A percentile compares a stretch with the other conserved stretches of the same genome.
phyloP scores from a whole-genome alignment of 2,888 invertebrate genomes.

The Bembecia ichneumoniformis region DNA sequence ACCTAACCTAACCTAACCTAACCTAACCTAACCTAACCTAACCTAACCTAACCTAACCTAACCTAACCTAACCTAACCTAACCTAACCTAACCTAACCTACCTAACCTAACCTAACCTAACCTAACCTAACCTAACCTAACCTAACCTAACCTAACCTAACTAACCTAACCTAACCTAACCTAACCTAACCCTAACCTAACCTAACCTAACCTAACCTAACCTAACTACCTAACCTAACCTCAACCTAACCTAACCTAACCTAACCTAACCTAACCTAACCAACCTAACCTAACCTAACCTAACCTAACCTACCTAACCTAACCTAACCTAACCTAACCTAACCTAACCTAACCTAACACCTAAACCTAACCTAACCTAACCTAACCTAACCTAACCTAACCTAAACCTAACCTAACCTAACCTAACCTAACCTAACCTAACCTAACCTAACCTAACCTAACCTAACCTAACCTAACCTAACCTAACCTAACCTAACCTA shows the following conservation, averaged over 20 bases:
- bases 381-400: slow-evolving; percentile 1
- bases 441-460: slow-evolving; percentile 11
- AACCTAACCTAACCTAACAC: slow-evolving; percentile 1
- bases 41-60: slow-evolving; percentile 1
- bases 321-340: slow-evolving; percentile 1
- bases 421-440: slow-evolving; percentile 10
- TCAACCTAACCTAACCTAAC: slow-evolving; percentile 1
- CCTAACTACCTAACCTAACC: slow-evolving; percentile 1
- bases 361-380: neutral
- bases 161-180: neutral
- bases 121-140: slow-evolving; percentile 1
- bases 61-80: slow-evolving; percentile 1
- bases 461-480: slow-evolving; percentile 10
- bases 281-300: slow-evolving; percentile 1
- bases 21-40: slow-evolving; percentile 1
- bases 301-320: slow-evolving; percentile 1
- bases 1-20: neutral
- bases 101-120: slow-evolving; percentile 1
- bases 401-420: slow-evolving; percentile 5
- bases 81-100: slow-evolving; percentile 1
- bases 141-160: neutral
- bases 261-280: slow-evolving; percentile 1
- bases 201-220: slow-evolving; percentile 1
- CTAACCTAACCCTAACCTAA: neutral
- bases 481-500: slow-evolving; percentile 10